phyloP scores from a whole-genome alignment of 2,113 vertebrate species.

The Stercorarius parasiticus region DNA sequence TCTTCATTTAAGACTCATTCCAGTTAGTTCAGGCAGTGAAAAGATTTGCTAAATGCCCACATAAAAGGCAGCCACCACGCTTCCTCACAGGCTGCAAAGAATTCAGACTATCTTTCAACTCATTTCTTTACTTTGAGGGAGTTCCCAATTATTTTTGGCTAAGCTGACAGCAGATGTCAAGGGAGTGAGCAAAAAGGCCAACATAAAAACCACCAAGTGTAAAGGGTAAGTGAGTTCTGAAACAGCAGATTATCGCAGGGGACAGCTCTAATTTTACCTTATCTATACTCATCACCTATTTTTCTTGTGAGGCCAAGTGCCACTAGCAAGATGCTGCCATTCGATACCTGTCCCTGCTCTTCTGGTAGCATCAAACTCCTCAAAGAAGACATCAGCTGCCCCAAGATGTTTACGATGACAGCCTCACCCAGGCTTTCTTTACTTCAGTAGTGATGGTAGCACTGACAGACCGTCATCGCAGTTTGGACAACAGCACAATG shows the following conservation, averaged over 20 bases:
- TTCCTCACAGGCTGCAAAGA: neutral
- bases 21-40: neutral
- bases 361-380: neutral
- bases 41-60: neutral
- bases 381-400: neutral
- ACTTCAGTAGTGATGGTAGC: neutral
- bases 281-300: neutral
- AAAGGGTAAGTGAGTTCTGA: neutral
- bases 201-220: neutral
- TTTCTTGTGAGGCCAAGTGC: rapidly evolving
- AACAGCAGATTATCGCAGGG: neutral
- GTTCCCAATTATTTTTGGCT: constrained; percentile 48
- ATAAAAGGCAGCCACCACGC: neutral
- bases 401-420: neutral
- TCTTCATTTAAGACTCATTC: neutral
- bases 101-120: neutral
- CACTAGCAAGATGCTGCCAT: neutral
- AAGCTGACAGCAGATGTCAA: neutral
- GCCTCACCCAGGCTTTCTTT: neutral
- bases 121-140: constrained; percentile 54
- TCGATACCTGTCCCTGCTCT: neutral
- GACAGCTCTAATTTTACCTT: neutral
- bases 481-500: neutral
- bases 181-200: neutral
- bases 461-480: neutral